Percentiles rank a stretch among this genome's conserved stretches.
Evolutionary conservation across 2,888 invertebrate species (phyloP).

Genomic region (Pseudoips prasinana): DNA sequence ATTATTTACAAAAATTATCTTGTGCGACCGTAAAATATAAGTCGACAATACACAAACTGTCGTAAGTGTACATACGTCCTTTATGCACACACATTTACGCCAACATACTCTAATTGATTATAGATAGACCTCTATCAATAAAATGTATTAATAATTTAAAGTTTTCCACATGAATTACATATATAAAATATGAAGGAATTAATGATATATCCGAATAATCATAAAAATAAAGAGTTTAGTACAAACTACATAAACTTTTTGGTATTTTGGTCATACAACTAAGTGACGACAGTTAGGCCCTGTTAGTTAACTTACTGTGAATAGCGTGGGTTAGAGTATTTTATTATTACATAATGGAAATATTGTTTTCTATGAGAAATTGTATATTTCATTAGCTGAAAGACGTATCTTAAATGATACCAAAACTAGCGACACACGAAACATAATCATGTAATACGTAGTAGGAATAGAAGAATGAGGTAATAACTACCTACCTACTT

Average conservation of each 20-base stretch:
- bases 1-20: conserved; percentile 53
- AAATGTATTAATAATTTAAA: conserved; percentile 14
- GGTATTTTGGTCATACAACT: conserved; percentile 60
- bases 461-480: conserved; percentile 69
- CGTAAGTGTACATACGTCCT: conserved; percentile 13
- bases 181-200: conserved; percentile 18
- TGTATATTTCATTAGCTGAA: conserved; percentile 34
- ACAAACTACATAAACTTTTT: conserved; percentile 51
- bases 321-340: conserved; percentile 36
- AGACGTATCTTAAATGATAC: conserved; percentile 56
- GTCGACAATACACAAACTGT: conserved; percentile 11
- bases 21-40: conserved; percentile 40
- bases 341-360: conserved; percentile 27
- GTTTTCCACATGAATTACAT: conserved; percentile 13
- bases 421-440: conserved; percentile 55
- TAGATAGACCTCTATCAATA: conserved; percentile 15
- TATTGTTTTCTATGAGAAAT: conserved; percentile 38
- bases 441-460: conserved; percentile 49
- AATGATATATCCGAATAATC: conserved; percentile 34
- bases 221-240: conserved; percentile 48
- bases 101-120: conserved; percentile 12
- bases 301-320: conserved; percentile 37
- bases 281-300: conserved; percentile 66
- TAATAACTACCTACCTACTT: conserved; percentile 55
- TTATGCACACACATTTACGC: conserved; percentile 32